phyloP scores from a whole-genome alignment of 2,888 invertebrate species.

The Habrosyne pyritoides region DNA sequence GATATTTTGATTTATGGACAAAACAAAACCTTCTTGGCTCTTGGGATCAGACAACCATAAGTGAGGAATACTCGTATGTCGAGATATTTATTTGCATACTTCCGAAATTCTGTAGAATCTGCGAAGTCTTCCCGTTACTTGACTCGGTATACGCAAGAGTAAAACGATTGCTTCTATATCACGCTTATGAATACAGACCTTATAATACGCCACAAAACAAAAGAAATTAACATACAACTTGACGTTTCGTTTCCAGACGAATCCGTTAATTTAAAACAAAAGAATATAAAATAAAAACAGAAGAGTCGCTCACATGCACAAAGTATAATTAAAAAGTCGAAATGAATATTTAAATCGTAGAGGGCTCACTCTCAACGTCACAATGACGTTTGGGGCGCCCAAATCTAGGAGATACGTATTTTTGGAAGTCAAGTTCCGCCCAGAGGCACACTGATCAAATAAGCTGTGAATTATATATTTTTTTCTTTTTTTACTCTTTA shows the following conservation, averaged over 20 bases:
- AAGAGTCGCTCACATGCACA: slow-evolving; percentile 71
- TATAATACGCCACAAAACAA: not conserved
- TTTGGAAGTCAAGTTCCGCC: slow-evolving; percentile 66
- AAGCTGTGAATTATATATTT: not conserved
- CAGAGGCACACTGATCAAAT: slow-evolving; percentile 42
- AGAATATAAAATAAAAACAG: slow-evolving; percentile 55
- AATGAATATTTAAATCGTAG: slow-evolving; percentile 81
- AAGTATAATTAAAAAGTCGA: slow-evolving; percentile 79
- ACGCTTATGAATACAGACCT: not conserved
- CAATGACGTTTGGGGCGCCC: slow-evolving; percentile 77
- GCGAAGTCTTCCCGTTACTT: no score
- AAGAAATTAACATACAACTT: slow-evolving; percentile 8
- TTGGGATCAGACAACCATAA: no score
- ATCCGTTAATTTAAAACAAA: slow-evolving; percentile 29
- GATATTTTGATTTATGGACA: no score
- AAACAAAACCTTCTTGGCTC: no score
- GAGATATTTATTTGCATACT: no score
- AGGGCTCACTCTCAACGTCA: slow-evolving; percentile 66
- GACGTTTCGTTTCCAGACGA: slow-evolving; percentile 4
- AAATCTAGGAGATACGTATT: slow-evolving; percentile 77
- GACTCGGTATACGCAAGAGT: no score
- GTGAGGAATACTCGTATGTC: no score
- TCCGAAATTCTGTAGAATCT: no score
- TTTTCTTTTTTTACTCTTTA: no score
- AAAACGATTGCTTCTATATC: no score